These are phyloP conservation scores for Chlorodrepanis virens DNA, from an alignment of 2,113 vertebrate species.

Conservation along the genomic window DNA sequence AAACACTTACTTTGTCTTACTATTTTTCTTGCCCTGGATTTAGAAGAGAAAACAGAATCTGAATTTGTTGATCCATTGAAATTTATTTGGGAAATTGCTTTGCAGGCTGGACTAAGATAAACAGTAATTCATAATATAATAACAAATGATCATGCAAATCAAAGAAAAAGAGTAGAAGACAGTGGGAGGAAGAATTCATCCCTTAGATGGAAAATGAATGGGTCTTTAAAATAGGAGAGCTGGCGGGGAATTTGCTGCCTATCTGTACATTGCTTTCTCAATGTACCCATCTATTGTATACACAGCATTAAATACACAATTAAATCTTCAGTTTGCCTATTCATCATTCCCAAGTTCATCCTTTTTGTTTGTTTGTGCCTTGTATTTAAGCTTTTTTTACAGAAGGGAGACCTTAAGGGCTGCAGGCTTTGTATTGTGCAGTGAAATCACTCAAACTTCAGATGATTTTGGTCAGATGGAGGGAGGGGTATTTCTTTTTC, in stretches of 20 bases:
- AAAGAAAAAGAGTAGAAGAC: not conserved
- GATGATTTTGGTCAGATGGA: not conserved
- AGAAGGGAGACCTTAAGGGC: not conserved
- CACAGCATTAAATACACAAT: not conserved
- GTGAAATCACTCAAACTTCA: not conserved
- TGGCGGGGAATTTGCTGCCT: not conserved
- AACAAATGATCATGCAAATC: slow-evolving; percentile 39
- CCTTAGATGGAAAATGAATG: slow-evolving; percentile 1
- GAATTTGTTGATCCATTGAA: slow-evolving; percentile 22
- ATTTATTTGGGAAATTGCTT: slow-evolving; percentile 47
- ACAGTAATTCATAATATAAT: slow-evolving; percentile 18
- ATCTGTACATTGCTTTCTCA: not conserved
- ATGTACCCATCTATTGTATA: not conserved
- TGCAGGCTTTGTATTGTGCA: not conserved
- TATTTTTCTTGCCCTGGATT: slow-evolving; percentile 8
- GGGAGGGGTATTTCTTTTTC: not conserved
- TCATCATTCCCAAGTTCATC: not conserved
- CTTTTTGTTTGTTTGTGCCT: not conserved
- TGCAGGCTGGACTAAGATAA: slow-evolving; percentile 13
- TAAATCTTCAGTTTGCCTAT: not conserved
- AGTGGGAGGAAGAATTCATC: not conserved
- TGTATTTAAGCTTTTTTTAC: not conserved
- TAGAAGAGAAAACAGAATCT: slow-evolving; percentile 21
- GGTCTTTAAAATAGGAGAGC: not conserved
- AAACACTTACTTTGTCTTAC: not conserved